Percentiles rank a stretch among this genome's conserved stretches.
phyloP scores from a whole-genome alignment of 2,888 invertebrate species.

The Ophion ventricosus region DNA sequence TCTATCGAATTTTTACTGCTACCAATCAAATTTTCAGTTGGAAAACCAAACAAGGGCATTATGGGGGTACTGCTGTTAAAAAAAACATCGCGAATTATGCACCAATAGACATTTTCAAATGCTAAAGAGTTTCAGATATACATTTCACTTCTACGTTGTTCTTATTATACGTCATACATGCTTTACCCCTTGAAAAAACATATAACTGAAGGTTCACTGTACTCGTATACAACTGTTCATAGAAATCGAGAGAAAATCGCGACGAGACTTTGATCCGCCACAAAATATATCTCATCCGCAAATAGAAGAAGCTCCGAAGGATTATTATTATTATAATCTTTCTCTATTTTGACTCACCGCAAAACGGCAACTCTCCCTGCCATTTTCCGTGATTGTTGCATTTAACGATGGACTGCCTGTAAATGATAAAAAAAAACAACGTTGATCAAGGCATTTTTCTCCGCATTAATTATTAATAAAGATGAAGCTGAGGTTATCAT shows the following conservation, averaged over 20 bases:
- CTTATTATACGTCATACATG: too few species aligned
- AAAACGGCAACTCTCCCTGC: slow-evolving; percentile 93
- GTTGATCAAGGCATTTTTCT: background rate
- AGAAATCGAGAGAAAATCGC: slow-evolving; percentile 48
- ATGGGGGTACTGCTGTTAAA: too few species aligned
- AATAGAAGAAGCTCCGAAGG: background rate
- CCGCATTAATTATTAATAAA: background rate
- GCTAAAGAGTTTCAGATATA: too few species aligned
- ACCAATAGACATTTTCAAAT: too few species aligned
- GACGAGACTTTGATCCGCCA: slow-evolving; percentile 41
- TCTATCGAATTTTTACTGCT: too few species aligned
- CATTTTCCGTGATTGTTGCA: slow-evolving; percentile 90
- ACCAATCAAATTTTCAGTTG: too few species aligned
- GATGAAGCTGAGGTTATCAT: background rate
- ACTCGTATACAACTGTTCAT: background rate
- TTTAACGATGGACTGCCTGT: slow-evolving; percentile 86
- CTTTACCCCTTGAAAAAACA: too few species aligned
- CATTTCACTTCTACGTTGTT: too few species aligned
- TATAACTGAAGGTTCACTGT: too few species aligned
- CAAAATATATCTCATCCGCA: slow-evolving; percentile 37
- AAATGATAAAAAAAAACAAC: background rate
- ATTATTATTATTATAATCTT: background rate
- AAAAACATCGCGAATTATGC: too few species aligned
- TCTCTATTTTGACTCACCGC: slow-evolving; percentile 86
- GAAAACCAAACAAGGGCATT: too few species aligned